Base-by-base conservation (phyloP, 1,140 invertebrate species). In the Oryzaephilus surinamensis region DNA sequence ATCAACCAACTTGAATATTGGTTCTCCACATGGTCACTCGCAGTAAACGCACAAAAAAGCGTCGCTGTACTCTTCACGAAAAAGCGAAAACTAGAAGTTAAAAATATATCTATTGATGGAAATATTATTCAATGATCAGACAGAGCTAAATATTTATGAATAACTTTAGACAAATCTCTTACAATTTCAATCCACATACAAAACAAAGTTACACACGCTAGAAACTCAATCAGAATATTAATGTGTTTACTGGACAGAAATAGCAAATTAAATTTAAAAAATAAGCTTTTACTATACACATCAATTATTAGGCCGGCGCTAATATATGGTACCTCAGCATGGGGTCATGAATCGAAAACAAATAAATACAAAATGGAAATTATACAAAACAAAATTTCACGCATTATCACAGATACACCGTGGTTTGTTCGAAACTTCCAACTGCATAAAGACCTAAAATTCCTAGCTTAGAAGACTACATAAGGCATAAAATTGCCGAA, bases 91-190 rank as follows among this genome's bases (percentile, higher is more conserved):
- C 16, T 17, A 10, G 5, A 8, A 12, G n/a, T n/a, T n/a, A 4
- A 12, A n/a, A 12, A 39, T 6, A 10, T 12, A 17, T 8, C 10
- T 12, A 30, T 32, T 12, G 5, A 20, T 17, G 8, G 11, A n/a
- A 21, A 12, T 8, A 18, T 23, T 26, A 18, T 15, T 18, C 8
- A n/a, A 7, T 18, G 37, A 23, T 13, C 17, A 20, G 32, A 19
- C n/a, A 3, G 17, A 6, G 37, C 13, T 17, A 39, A 39, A 32
- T 39, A 39, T 17, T 16, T 39, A 7, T 27, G 37, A 19, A 21
- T 39, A 31, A 12, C 11, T 8, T 24, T 39, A 19, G 37, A 39
- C 19, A 15, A 13, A 12, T 18, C 11, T 5, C 33, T 35, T 6
- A 35, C 6, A 12, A 23, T 13, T 15, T 23, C 14, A 3, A 6